Base-by-base conservation (phyloP, 2,888 invertebrate species). In the Eledona agricola region DNA sequence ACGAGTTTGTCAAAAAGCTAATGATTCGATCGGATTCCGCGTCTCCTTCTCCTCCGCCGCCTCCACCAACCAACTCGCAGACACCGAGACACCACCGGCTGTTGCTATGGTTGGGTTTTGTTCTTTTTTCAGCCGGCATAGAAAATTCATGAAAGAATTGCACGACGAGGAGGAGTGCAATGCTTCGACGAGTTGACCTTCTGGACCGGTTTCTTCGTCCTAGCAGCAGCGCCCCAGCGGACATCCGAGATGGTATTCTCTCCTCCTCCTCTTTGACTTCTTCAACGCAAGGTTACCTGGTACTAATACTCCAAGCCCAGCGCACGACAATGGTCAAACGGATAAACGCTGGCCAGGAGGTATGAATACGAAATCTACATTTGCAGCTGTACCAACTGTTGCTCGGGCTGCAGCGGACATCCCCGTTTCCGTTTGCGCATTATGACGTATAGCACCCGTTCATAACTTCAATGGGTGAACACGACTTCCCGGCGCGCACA, bases 331-430 rank as follows among this genome's bases (percentile, higher is more conserved):
- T 28, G 16, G 10, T 22, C 28, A 20, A 28, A 34, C n/a, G n/a
- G n/a, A 47, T 47, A 47, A 47, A 37, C 29, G 37, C 37, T 37
- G 47, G 29, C 47, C 12, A 31, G 35, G 20, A 49, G 17, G 23
- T 53, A 57, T 50, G 57, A 45, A 57, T 54, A 31, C 50, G 42
- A 57, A 50, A 45, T 38, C 34, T 55, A 52, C 47, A 52, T 59
- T 57, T 55, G 60, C 59, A 58, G 55, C 55, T 51, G 55, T 58
- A 38, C 58, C 63, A 63, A 63, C 62, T 63, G 62, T 63, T 63
- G 62, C 62, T 57, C 51, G 34, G 52, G 52, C 56, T 60, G 58
- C 59, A 49, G 34, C 56, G 51, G 56, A 60, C 59, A 53, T 56
- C 54, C 56, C 51, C 42, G 46, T 43, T 57, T 58, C 60, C 59